Conservation (phyloP, 2,113 vertebrate species). For the Nothobranchius kuhntae region DNA sequence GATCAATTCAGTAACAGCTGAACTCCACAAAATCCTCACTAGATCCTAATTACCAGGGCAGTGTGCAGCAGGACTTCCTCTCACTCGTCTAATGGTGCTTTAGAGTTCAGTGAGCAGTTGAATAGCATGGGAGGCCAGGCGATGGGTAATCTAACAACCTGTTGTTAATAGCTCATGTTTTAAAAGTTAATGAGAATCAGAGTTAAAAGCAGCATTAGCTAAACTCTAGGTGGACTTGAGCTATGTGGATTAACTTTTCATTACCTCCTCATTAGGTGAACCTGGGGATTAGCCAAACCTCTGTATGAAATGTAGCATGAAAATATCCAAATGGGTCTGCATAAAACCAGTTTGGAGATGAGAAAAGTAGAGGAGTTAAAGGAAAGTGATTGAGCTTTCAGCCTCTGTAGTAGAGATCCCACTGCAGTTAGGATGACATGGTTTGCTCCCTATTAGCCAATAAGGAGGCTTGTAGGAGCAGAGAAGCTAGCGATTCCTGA, state of each 20-base stretch:
- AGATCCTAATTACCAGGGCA: conserved; percentile 74
- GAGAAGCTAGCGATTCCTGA: conserved; percentile 52
- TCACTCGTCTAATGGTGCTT: conserved; percentile 67
- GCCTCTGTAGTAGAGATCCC: conserved; percentile 44
- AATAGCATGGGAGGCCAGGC: conserved; percentile 54
- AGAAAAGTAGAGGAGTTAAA: conserved; percentile 48
- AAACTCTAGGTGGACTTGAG: conserved; percentile 77
- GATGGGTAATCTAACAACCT: conserved; percentile 74
- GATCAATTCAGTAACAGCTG: conserved; percentile 76
- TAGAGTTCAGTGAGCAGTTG: conserved; percentile 67
- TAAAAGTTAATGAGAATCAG: conserved; percentile 81
- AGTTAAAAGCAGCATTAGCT: conserved; percentile 82
- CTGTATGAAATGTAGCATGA: conserved; percentile 74
- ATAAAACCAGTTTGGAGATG: conserved; percentile 55
- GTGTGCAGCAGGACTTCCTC: conserved; percentile 55
- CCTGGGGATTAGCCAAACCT: conserved; percentile 76
- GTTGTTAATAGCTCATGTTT: conserved; percentile 79
- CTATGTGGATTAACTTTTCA: conserved; percentile 82
- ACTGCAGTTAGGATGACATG: conserved; percentile 52
- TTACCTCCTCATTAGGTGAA: conserved; percentile 79
- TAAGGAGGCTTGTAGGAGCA: conserved; percentile 56
- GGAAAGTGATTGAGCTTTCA: conserved; percentile 61
- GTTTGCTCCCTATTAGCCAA: conserved; percentile 72
- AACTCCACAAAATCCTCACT: conserved; percentile 67
- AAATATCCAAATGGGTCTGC: conserved; percentile 67